These are phyloP conservation scores for Zelostemma sp. DNA, from an alignment of 1,140 invertebrate genomes.

Conservation along the genomic window DNA sequence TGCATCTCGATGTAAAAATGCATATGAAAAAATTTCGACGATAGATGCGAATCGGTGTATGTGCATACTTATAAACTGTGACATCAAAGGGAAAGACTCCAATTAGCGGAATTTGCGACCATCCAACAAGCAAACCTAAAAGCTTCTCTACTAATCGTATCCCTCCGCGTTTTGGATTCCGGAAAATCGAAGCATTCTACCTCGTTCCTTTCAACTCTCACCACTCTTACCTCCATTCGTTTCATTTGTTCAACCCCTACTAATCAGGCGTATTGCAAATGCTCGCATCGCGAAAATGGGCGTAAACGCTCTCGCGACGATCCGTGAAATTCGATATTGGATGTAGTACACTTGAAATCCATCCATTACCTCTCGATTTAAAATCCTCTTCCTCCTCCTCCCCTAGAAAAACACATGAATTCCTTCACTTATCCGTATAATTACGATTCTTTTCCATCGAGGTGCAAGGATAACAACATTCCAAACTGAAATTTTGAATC, in stretches of 20 bases:
- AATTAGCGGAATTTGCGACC: constrained; percentile 45
- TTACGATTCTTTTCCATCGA: background rate
- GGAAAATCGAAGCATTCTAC: constrained; percentile 37
- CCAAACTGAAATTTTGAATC: too few relatives aligned
- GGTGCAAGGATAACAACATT: too few relatives aligned
- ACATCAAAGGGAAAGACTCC: constrained; percentile 49
- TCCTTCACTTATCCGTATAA: background rate
- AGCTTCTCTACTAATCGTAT: constrained; percentile 45
- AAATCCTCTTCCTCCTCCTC: background rate
- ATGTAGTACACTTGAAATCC: constrained; percentile 42
- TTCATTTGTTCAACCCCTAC: constrained; percentile 43
- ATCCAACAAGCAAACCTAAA: constrained; percentile 45
- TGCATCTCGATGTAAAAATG: constrained; percentile 28
- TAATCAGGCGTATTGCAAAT: constrained; percentile 40
- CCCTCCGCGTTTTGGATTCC: constrained; percentile 36
- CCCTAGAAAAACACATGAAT: background rate
- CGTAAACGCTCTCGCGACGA: constrained; percentile 42
- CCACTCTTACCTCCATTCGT: constrained; percentile 17
- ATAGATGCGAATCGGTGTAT: constrained; percentile 27
- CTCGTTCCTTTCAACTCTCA: constrained; percentile 34
- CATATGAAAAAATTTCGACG: constrained; percentile 25
- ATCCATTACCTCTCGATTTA: constrained; percentile 31
- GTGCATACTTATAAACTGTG: constrained; percentile 44
- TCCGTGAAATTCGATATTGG: constrained; percentile 47
- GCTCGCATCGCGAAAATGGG: constrained; percentile 37